Evolutionary conservation across 2,113 vertebrate genomes (phyloP).

Genomic region (Entelurus aequoreus): DNA sequence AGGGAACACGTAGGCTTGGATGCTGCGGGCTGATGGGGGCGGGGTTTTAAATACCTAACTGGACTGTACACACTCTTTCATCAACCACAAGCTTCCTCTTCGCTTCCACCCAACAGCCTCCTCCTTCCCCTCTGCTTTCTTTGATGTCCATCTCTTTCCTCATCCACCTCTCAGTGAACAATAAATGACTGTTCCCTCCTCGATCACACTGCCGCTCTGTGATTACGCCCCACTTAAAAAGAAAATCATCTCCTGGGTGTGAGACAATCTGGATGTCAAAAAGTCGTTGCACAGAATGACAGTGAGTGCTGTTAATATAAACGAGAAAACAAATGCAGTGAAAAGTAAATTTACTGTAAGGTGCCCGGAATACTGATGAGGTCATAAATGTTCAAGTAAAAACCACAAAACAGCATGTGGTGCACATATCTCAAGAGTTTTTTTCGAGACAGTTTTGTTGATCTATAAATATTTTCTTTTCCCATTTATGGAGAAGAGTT

Average conservation of each 20-base stretch:
- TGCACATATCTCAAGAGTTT: not conserved
- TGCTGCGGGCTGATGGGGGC: slow-evolving; percentile 6
- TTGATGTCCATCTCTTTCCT: not conserved
- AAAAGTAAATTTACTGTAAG: not conserved
- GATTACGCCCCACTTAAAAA: slow-evolving; percentile 9
- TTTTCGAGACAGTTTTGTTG: not conserved
- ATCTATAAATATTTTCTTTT: not conserved
- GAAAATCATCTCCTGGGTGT: slow-evolving; percentile 1
- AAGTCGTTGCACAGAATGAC: not conserved
- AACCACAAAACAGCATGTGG: not conserved
- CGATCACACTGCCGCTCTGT: slow-evolving; percentile 5
- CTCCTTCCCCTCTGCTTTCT: slow-evolving; percentile 2
- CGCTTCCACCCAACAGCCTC: not conserved
- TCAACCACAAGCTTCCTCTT: slow-evolving; percentile 8
- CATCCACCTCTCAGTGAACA: slow-evolving; percentile 5
- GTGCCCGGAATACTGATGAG: not conserved
- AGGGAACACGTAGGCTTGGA: not conserved
- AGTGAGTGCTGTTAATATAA: not conserved
- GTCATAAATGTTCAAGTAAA: slow-evolving; percentile 2
- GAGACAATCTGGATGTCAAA: slow-evolving; percentile 1
- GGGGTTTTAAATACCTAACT: slow-evolving; percentile 4
- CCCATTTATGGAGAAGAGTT: not conserved
- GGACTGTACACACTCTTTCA: slow-evolving; percentile 3
- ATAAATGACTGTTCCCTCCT: slow-evolving; percentile 5
- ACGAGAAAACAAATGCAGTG: not conserved